Percentiles rank a stretch among this genome's conserved stretches.
phyloP scores from a whole-genome alignment of 1,140 invertebrate genomes.

The Patella vulgata region DNA sequence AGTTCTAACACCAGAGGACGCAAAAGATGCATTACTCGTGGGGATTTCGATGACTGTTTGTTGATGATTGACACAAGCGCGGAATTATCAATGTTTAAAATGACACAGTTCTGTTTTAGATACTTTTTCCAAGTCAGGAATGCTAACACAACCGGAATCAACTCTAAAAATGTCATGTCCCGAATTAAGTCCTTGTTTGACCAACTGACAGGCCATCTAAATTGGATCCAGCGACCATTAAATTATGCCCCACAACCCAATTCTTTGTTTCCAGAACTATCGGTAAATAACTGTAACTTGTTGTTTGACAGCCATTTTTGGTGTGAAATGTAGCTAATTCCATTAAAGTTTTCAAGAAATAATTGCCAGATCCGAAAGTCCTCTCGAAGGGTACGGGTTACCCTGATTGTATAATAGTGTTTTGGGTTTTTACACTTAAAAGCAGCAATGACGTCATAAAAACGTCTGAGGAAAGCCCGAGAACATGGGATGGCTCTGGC shows the following conservation, averaged over 20 bases:
- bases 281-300: conserved; percentile 18
- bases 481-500: conserved; percentile 20
- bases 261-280: too few species aligned
- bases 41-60: too few species aligned
- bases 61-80: too few species aligned
- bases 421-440: conserved; percentile 1
- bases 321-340: conserved; percentile 16
- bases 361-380: conserved; percentile 23
- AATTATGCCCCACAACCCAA: not conserved
- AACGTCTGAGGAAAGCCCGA: conserved; percentile 20
- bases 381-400: conserved; percentile 9
- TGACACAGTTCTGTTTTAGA: conserved; percentile 10
- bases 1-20: too few species aligned
- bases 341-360: conserved; percentile 26
- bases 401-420: conserved; percentile 25
- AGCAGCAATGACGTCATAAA: conserved; percentile 18
- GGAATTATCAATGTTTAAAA: too few species aligned
- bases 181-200: too few species aligned
- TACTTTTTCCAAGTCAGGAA: conserved; percentile 12
- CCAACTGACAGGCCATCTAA: conserved; percentile 14
- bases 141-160: conserved; percentile 27
- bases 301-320: conserved; percentile 8
- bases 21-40: too few species aligned
- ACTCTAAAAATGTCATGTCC: conserved; percentile 30
- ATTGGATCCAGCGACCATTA: conserved; percentile 7